Percentiles rank a stretch among this genome's conserved stretches.
Conservation (phyloP, 2,113 vertebrate species). For the Argyrosomus japonicus region DNA sequence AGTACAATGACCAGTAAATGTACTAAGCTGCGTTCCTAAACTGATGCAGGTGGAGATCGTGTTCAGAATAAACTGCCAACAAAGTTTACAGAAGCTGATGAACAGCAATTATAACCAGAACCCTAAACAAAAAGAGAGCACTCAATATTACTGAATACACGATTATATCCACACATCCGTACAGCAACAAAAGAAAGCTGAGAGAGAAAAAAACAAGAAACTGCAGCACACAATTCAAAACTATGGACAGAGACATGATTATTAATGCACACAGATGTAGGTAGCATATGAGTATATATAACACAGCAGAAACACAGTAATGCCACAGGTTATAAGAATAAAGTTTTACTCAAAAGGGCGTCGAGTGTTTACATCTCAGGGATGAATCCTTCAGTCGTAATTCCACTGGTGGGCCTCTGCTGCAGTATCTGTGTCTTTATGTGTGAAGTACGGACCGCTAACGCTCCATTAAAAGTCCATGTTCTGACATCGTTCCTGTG, state of each 20-base stretch:
- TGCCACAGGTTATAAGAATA: neutral
- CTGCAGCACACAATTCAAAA: neutral
- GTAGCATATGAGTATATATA: too few relatives aligned
- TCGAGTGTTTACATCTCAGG: neutral
- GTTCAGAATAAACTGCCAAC: neutral
- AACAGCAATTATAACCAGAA: neutral
- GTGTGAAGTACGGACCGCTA: neutral
- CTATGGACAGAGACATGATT: neutral
- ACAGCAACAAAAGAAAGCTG: neutral
- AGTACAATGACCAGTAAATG: too few relatives aligned
- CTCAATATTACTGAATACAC: neutral
- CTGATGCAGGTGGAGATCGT: neutral
- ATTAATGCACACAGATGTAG: too few relatives aligned
- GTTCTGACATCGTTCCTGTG: too few relatives aligned
- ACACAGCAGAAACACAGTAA: neutral
- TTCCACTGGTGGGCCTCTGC: neutral
- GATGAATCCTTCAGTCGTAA: neutral
- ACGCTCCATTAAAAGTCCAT: too few relatives aligned
- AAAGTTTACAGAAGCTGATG: neutral
- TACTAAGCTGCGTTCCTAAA: neutral
- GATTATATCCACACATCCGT: neutral
- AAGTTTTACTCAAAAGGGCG: neutral
- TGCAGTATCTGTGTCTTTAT: neutral
- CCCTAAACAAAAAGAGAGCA: neutral
- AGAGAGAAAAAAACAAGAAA: rapidly evolving